A percentile compares a stretch with the other conserved stretches of the same genome.
Evolutionary conservation across 2,888 invertebrate species (phyloP).

Genomic region (Rambutsinella grinnellia): DNA sequence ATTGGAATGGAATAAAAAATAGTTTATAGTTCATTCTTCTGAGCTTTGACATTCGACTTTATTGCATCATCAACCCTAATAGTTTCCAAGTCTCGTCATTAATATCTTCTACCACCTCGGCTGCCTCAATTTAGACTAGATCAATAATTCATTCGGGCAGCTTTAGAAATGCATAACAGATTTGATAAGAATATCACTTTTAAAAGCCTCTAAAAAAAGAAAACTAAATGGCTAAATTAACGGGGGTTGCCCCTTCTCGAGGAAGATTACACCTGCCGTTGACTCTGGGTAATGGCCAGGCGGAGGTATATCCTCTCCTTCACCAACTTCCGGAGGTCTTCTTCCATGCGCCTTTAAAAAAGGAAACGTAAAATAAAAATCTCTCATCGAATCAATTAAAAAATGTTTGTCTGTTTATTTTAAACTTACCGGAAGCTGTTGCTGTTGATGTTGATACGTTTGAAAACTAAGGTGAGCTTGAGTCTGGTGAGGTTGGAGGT

Average conservation of each 20-base stretch:
- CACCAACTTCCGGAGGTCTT: neutral
- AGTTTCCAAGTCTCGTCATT: neutral
- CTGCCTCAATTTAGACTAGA: neutral
- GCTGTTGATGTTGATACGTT: conserved; percentile 33
- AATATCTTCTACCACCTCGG: neutral
- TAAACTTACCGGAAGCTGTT: conserved; percentile 39
- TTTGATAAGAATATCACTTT: conserved; percentile 3
- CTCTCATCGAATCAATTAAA: neutral
- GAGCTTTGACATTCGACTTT: too few relatives aligned
- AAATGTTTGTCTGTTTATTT: neutral
- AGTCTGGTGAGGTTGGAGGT: conserved; percentile 5
- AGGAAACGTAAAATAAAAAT: neutral
- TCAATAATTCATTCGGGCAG: neutral
- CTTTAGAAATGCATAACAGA: neutral
- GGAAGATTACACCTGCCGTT: conserved; percentile 3
- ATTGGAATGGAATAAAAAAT: too few relatives aligned
- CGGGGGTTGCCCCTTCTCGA: neutral
- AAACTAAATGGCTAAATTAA: conserved; percentile 1
- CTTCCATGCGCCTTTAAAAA: conserved; percentile 10
- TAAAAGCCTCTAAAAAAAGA: conserved; percentile 14
- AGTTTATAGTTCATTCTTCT: too few relatives aligned
- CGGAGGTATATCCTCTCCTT: conserved; percentile 15
- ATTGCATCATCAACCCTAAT: neutral
- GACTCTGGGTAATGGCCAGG: neutral
- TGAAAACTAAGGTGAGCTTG: conserved; percentile 8